Conservation (phyloP, 2,797 vertebrate species). For the Malurus splendens region DNA sequence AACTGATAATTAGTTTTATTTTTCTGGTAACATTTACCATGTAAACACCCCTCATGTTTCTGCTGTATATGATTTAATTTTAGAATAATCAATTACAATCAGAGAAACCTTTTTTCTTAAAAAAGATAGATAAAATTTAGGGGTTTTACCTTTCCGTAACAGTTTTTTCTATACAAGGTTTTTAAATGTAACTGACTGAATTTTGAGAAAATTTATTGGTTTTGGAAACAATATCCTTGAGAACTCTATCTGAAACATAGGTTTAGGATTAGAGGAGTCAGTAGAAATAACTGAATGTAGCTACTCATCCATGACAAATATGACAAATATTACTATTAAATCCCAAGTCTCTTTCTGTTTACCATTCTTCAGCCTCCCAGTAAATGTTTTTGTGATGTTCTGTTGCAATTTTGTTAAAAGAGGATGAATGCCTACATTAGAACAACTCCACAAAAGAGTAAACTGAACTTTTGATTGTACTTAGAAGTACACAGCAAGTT, state of each 20-base stretch:
- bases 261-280: neutral
- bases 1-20: neutral
- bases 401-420: neutral
- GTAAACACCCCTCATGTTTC: neutral
- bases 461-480: neutral
- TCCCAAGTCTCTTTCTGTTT: neutral
- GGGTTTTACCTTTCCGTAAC: neutral
- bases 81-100: neutral
- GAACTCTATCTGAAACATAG: neutral
- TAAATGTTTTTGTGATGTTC: neutral
- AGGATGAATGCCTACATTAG: neutral
- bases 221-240: neutral
- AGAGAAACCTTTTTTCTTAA: neutral
- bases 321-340: constrained; percentile 7
- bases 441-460: neutral
- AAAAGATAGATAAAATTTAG: neutral
- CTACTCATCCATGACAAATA: neutral
- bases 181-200: neutral
- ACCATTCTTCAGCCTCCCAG: neutral
- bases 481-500: neutral
- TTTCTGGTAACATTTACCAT: neutral
- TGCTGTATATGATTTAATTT: neutral
- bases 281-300: neutral
- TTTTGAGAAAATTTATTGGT: neutral
- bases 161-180: neutral